These are phyloP conservation scores for Xylota segnis DNA, from an alignment of 2,888 invertebrate genomes.

Conservation along the genomic window DNA sequence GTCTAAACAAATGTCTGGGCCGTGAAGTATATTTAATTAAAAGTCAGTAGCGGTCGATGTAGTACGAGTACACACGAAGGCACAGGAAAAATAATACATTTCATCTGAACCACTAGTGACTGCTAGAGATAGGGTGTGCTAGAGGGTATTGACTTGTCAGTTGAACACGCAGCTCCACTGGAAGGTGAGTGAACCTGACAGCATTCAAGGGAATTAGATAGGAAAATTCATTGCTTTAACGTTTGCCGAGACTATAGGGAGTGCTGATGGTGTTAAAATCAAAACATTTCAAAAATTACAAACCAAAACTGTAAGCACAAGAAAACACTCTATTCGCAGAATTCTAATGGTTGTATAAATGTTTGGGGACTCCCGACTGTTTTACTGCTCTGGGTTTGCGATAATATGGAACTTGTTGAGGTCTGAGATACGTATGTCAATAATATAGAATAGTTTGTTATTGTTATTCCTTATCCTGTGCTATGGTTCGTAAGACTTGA, in stretches of 20 bases:
- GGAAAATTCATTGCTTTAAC: constrained; percentile 20
- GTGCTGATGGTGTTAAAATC: background rate
- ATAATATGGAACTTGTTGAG: too few species aligned
- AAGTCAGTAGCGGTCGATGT: background rate
- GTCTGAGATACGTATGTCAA: too few species aligned
- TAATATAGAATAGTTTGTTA: too few species aligned
- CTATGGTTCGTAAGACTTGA: too few species aligned
- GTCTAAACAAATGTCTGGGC: constrained; percentile 35
- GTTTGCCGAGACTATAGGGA: background rate
- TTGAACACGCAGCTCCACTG: constrained; percentile 23
- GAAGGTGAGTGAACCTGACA: constrained; percentile 58
- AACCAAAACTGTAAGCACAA: too few species aligned
- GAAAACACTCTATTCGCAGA: too few species aligned
- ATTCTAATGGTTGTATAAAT: too few species aligned
- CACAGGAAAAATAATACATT: background rate
- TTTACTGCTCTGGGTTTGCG: too few species aligned
- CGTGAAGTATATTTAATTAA: constrained; percentile 42
- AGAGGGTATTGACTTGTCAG: constrained; percentile 41
- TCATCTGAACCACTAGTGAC: background rate
- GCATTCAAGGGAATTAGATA: constrained; percentile 17
- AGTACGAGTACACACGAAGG: background rate
- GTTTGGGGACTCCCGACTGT: too few species aligned
- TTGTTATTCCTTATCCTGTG: too few species aligned
- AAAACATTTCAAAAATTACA: background rate
- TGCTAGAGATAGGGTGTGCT: background rate